Conservation (phyloP, 2,888 invertebrate species). For the Mamestra brassicae region DNA sequence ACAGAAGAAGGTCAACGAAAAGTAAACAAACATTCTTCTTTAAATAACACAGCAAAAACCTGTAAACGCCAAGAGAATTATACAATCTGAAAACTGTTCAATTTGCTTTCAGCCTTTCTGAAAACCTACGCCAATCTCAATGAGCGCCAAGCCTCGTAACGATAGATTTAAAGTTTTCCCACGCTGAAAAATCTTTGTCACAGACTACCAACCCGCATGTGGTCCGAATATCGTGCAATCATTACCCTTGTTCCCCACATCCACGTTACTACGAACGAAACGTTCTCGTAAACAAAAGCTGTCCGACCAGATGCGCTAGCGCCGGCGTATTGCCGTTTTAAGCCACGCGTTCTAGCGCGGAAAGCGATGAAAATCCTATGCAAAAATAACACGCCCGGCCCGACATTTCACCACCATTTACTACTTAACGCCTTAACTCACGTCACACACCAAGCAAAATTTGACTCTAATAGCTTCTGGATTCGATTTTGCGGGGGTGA, state of each 20-base stretch:
- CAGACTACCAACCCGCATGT: conserved; percentile 5
- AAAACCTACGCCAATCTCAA: conserved; percentile 14
- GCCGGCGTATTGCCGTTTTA: conserved; percentile 86
- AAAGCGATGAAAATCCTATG: conserved; percentile 86
- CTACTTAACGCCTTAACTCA: conserved; percentile 68
- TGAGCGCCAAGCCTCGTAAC: conserved; percentile 2
- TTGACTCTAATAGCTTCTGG: conserved; percentile 60
- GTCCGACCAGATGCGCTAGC: conserved; percentile 71
- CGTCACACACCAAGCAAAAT: conserved; percentile 57
- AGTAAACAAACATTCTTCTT: conserved; percentile 48
- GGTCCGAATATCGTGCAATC: conserved; percentile 22
- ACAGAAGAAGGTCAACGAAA: conserved; percentile 36
- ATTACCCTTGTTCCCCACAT: conserved; percentile 56
- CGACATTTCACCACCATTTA: conserved; percentile 78
- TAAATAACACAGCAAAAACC: conserved; percentile 8
- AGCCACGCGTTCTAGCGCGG: conserved; percentile 82
- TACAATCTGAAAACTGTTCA: background rate
- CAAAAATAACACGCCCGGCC: conserved; percentile 88
- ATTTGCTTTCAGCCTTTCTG: conserved; percentile 21
- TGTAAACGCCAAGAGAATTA: background rate
- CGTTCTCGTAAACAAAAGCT: conserved; percentile 81
- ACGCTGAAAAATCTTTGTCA: background rate
- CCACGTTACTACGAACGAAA: conserved; percentile 64
- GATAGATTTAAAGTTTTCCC: conserved; percentile 9
- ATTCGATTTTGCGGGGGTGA: conserved; percentile 53